Percentiles rank a stretch among this genome's conserved stretches.
These are phyloP conservation scores for Linurgus olivaceus DNA, from an alignment of 2,797 vertebrate genomes.

Conservation along the genomic window DNA sequence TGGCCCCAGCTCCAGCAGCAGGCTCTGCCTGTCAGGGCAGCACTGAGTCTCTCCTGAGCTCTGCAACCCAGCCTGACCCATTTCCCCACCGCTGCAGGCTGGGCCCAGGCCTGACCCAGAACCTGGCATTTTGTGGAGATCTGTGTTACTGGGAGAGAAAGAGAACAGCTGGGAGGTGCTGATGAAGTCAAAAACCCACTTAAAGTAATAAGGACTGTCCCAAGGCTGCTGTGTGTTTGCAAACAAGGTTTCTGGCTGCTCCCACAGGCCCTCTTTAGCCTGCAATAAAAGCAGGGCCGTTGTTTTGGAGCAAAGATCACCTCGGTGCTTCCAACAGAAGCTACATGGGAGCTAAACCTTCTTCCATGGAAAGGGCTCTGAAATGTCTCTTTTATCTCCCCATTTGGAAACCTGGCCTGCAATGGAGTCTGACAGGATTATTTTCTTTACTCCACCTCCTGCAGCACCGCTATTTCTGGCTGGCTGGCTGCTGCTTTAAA, in stretches of 20 bases:
- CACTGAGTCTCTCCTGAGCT: neutral
- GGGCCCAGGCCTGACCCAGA: neutral
- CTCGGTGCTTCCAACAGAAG: neutral
- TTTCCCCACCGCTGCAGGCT: neutral
- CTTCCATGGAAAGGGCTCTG: neutral
- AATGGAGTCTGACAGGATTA: neutral
- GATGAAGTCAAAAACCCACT: neutral
- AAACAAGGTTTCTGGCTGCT: neutral
- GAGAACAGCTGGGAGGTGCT: neutral
- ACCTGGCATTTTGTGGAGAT: rapidly evolving
- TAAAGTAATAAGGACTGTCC: neutral
- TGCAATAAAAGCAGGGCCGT: neutral
- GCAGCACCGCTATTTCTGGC: slow-evolving; percentile 27
- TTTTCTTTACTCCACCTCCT: slow-evolving; percentile 31
- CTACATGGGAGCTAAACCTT: neutral
- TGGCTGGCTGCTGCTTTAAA: slow-evolving; percentile 3
- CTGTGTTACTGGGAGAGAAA: neutral
- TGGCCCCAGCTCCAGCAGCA: neutral
- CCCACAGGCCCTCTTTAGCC: neutral
- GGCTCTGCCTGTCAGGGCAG: neutral
- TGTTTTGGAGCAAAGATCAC: neutral
- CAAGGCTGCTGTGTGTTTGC: neutral
- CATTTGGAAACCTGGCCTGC: neutral
- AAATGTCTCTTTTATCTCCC: slow-evolving; percentile 32
- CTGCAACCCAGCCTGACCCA: neutral